Base-by-base conservation (phyloP, 2,113 vertebrate genomes). In the Hippotragus niger region DNA sequence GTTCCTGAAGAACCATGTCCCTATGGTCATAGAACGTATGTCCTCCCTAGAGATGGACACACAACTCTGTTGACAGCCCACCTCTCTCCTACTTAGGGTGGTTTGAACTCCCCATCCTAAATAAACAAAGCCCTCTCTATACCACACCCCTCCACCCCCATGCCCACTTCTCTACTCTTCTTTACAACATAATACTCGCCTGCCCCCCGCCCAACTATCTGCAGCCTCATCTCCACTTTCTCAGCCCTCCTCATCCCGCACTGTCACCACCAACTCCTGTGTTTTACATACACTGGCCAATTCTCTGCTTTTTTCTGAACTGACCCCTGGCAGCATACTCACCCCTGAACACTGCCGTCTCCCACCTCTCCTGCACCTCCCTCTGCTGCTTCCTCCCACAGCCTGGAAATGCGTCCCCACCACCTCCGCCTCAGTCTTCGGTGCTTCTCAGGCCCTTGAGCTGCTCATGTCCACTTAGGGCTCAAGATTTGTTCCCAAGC, bases 311-410 rank as follows among this genome's bases (percentile, higher is more conserved):
- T 43, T 13, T 33, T 33, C 83, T n/a, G 13, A 21, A 33, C 43
- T 57, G 23, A 25, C 31, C 55, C 33, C 64, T 86, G 47, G 21
- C 25, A 90, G 33, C 47, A 25, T 36, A 7, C 45, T 47, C 16
- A 8, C 31, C n/a, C n/a, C 17, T 13, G 36, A 21, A 2, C 14
- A 0, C 43, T 31, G 1, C 47, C 4, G 10, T 16, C 36, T 12
- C 58, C n/a, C 45, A 12, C 33, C 80, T 16, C 50, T 85, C 84
- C 17, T 4, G 17, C 47, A 1, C 43, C 71, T 40, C n/a, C 25
- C 31, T 71, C 33, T n/a, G 47, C 27, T 0, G 57, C 17, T 33
- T 64, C 71, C 58, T n/a, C 57, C 40, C 9, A 6, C 19, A 47
- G 7, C 50, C 71, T 55, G 31, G 29, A 43, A 76, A 23, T 43